Evolutionary conservation across 1,140 invertebrate species (phyloP).

Genomic region (Panulirus ornatus): DNA sequence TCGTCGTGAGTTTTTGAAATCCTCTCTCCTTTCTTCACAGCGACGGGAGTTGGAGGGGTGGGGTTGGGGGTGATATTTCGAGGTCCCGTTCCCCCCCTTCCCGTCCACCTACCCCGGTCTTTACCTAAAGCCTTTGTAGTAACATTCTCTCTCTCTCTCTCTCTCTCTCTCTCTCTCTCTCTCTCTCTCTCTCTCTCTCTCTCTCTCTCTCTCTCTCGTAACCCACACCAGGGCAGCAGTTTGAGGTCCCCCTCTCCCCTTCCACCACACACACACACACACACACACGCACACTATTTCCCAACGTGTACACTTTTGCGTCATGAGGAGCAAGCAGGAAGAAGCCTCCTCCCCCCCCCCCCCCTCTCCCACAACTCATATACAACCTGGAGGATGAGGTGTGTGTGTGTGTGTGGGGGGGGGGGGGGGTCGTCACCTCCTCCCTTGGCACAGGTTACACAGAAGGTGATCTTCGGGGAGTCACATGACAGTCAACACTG

Average conservation of each 20-base stretch:
- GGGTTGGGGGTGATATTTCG: background rate
- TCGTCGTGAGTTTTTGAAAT: no score
- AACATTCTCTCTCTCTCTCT: background rate
- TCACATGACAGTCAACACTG: no score
- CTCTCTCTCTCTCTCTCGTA: background rate
- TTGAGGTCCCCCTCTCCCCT: background rate
- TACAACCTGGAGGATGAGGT: background rate
- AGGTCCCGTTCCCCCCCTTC: background rate
- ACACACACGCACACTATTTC: background rate
- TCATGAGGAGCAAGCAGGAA: background rate
- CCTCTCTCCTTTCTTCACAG: background rate
- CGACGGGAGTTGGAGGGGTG: background rate
- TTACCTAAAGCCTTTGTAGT: background rate
- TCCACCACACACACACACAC: background rate
- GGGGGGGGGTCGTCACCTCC: background rate
- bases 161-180: background rate
- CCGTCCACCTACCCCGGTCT: background rate
- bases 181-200: constrained; percentile 29
- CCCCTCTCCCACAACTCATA: background rate
- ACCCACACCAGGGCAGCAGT: background rate
- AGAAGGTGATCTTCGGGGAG: background rate
- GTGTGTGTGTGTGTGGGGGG: background rate
- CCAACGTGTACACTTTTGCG: no score
- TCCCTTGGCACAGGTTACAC: background rate
- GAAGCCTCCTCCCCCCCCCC: background rate